These are phyloP conservation scores for Spialia ferax DNA, from an alignment of 2,888 invertebrate genomes.

Conservation along the genomic window DNA sequence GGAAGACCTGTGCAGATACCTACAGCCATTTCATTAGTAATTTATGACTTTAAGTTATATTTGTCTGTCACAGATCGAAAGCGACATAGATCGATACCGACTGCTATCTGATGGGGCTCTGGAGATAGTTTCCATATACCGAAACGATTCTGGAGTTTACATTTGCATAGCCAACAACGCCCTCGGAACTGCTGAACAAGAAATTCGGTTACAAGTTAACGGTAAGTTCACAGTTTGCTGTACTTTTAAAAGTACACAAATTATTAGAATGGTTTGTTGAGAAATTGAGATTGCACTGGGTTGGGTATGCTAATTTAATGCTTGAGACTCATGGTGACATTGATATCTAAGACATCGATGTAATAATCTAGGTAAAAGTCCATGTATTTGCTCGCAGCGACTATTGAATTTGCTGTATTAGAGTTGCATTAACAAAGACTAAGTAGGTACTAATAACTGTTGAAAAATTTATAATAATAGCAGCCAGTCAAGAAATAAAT, in stretches of 20 bases:
- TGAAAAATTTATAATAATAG: no score
- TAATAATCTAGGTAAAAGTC: neutral
- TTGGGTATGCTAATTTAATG: slow-evolving; percentile 4
- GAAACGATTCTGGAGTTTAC: slow-evolving; percentile 94
- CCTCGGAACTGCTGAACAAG: slow-evolving; percentile 89
- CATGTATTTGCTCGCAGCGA: neutral
- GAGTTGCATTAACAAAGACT: no score
- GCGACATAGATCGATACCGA: slow-evolving; percentile 90
- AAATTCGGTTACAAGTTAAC: slow-evolving; percentile 90
- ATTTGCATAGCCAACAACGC: slow-evolving; percentile 94
- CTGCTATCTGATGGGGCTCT: slow-evolving; percentile 91
- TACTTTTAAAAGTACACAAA: neutral
- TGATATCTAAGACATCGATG: neutral
- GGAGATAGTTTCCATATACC: slow-evolving; percentile 93
- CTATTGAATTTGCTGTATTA: no score
- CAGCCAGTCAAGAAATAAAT: no score
- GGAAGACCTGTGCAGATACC: no score
- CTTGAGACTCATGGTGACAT: neutral
- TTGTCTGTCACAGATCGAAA: slow-evolving; percentile 89
- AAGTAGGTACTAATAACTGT: no score
- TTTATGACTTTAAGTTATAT: no score
- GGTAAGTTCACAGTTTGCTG: slow-evolving; percentile 84
- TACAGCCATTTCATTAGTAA: no score
- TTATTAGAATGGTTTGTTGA: neutral
- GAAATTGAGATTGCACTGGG: neutral